phyloP scores from a whole-genome alignment of 2,888 invertebrate genomes.

The Melinaea marsaeus region DNA sequence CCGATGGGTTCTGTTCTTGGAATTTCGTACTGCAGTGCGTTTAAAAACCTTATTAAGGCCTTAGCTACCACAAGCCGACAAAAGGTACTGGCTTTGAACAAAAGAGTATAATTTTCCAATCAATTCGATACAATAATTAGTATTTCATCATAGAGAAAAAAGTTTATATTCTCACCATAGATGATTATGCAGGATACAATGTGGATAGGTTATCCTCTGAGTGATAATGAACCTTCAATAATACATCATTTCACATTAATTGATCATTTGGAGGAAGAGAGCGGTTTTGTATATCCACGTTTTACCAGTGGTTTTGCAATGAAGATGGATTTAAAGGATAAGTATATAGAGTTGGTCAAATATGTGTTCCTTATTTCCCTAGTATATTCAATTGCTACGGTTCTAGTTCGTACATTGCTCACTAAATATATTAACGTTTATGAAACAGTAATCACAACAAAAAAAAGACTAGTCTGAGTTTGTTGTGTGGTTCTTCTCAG shows the following conservation, averaged over 20 bases:
- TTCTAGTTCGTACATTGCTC: no score
- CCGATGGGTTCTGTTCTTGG: slow-evolving; percentile 83
- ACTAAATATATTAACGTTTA: no score
- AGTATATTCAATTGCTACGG: no score
- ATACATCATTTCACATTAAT: slow-evolving; percentile 93
- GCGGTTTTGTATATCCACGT: slow-evolving; percentile 88
- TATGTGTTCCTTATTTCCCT: neutral
- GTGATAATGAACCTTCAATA: slow-evolving; percentile 89
- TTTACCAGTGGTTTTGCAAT: slow-evolving; percentile 88
- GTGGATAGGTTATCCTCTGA: slow-evolving; percentile 87
- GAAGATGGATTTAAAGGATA: slow-evolving; percentile 80
- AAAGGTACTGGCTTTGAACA: slow-evolving; percentile 47
- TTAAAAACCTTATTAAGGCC: slow-evolving; percentile 68
- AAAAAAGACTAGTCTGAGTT: no score
- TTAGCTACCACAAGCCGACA: slow-evolving; percentile 68
- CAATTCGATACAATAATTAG: no score
- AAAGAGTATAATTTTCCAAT: no score
- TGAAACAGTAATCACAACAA: no score
- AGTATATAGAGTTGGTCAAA: slow-evolving; percentile 69
- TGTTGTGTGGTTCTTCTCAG: no score
- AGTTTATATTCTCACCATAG: neutral
- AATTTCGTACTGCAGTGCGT: slow-evolving; percentile 82
- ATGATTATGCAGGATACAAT: slow-evolving; percentile 72
- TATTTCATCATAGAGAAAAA: no score
- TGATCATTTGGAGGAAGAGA: slow-evolving; percentile 79